These are phyloP conservation scores for Muscicapa adusta DNA, from an alignment of 2,113 vertebrate species.

Conservation along the genomic window DNA sequence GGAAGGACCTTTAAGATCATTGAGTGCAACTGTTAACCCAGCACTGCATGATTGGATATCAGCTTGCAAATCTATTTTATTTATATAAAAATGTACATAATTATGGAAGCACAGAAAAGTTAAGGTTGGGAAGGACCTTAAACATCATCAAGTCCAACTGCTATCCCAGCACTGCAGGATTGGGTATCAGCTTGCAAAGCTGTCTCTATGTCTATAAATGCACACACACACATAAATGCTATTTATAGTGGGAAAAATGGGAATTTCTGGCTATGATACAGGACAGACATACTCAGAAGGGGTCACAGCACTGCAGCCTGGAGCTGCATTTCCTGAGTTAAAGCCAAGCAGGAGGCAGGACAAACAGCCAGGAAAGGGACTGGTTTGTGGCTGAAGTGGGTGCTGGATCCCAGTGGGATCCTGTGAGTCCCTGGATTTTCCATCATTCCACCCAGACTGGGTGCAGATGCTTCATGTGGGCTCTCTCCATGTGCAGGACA, in stretches of 20 bases:
- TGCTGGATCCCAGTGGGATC: accelerated
- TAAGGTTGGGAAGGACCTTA: not conserved
- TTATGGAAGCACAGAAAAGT: not conserved
- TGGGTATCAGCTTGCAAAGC: not conserved
- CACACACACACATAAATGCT: not conserved
- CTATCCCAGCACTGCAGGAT: not conserved
- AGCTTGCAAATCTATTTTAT: not conserved
- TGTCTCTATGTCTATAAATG: not conserved
- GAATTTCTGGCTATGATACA: not conserved
- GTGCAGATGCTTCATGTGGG: not conserved
- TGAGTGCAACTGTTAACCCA: not conserved
- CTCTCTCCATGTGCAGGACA: not conserved
- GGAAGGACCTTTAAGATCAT: not conserved
- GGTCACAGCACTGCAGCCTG: not conserved
- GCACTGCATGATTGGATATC: not conserved
- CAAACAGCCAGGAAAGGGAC: accelerated
- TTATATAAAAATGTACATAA: not conserved
- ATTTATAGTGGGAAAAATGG: not conserved
- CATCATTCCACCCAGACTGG: accelerated
- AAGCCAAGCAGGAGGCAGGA: not conserved
- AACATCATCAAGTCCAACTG: not conserved
- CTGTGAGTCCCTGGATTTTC: not conserved
- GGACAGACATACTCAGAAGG: not conserved
- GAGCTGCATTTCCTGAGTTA: not conserved
- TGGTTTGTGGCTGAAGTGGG: accelerated